Evolutionary conservation across 64 coral and sea anemone species (phyloP).

Genomic region (Montipora cactus): DNA sequence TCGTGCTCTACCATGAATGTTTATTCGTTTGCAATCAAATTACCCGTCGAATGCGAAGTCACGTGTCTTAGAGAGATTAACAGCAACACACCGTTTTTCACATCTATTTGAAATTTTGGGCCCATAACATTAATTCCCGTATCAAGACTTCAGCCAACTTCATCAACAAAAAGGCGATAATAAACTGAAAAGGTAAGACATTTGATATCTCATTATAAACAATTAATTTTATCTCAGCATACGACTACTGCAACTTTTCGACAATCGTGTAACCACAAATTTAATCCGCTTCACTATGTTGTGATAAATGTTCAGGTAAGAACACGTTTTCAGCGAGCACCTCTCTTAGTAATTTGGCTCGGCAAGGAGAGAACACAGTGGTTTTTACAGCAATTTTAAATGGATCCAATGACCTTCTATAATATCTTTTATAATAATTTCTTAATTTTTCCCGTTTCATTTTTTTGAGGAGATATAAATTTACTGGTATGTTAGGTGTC

Average conservation of each 20-base stretch:
- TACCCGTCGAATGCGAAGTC: conserved; percentile 6
- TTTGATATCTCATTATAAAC: neutral
- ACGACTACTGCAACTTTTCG: neutral
- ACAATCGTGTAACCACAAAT: neutral
- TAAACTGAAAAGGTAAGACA: neutral
- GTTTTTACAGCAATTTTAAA: neutral
- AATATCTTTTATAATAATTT: neutral
- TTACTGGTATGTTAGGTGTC: neutral
- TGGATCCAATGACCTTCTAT: neutral
- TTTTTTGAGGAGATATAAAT: neutral
- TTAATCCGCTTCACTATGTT: neutral
- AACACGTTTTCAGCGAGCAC: neutral
- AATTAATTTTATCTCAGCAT: neutral
- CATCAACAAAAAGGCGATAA: conserved; percentile 3
- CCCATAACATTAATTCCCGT: conserved; percentile 30
- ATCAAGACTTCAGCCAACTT: neutral
- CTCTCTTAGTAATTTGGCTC: neutral
- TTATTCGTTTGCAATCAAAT: conserved; percentile 2
- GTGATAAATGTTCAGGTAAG: neutral
- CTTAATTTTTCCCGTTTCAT: neutral
- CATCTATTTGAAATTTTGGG: conserved; percentile 24
- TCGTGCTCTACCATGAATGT: neutral
- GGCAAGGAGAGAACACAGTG: neutral
- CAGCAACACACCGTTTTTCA: neutral
- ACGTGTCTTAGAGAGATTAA: conserved; percentile 2